Evolutionary conservation across 92 coral and sea anemone species (phyloP), one percentile per base, ranked within the genome.

Genomic region (Chrysogorgia sp.): DNA sequence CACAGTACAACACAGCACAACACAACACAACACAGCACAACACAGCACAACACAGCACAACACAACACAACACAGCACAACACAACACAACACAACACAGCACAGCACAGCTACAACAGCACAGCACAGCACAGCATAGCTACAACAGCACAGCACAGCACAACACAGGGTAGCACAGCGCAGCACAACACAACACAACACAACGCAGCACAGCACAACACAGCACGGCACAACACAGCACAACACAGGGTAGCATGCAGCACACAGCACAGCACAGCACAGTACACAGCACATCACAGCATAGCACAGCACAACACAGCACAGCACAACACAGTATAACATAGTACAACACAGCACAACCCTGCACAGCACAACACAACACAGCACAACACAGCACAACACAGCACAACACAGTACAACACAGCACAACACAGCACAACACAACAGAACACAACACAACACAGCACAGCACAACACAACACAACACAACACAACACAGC

Each of bases 291-390:
- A 67, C 22, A 34, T 25, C 57, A 67, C 22, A 34, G 20, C 75
- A 67, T 40, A 67, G n/a, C 58, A 68, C 19, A 40, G 22, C 76
- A 69, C 24, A 45, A 52, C 58, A 69, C 12, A 22, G 41, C 76
- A 69, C 24, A 22, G 33, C 37, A 69, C 33, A 69, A 30, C 57
- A 69, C 22, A 45, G 33, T 30, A 69, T 40, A 68, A 40, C 56
- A 40, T 43, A 15, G 53, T 35, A 69, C 23, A 22, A 40, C 57
- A 19, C 41, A 40, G 20, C 55, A 68, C 33, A 68, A 40, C 56
- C 37, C 7, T 28, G 33, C 30, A 68, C 33, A 40, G 41, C 57
- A 68, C 3, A 68, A 40, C 59, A 69, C 24, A 40, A 33, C 55
- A 69, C 23, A 34, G 20, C 75, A 67, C 22, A 34, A 49, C 57